Evolutionary conservation across 2,888 invertebrate species (phyloP).

Genomic region (Cantharis flavilabris): DNA sequence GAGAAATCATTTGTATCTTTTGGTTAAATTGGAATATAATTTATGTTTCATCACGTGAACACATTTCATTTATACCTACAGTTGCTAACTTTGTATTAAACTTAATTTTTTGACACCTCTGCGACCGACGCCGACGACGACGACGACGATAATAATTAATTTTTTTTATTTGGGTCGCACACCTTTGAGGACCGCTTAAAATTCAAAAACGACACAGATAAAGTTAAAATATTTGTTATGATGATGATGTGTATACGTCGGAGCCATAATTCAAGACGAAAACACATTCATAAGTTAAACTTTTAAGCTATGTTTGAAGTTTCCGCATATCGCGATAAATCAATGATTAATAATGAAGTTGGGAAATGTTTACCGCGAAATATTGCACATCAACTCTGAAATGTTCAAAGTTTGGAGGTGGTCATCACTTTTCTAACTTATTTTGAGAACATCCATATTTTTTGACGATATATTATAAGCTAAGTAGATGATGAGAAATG

Average conservation of each 20-base stretch:
- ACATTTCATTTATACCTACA: conserved; percentile 27
- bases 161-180: neutral
- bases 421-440: conserved; percentile 46
- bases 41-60: conserved; percentile 27
- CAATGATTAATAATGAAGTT: conserved; percentile 49
- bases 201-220: conserved; percentile 12
- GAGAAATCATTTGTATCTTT: conserved; percentile 36
- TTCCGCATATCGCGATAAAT: conserved; percentile 45
- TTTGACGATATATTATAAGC: conserved; percentile 23
- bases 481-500: conserved; percentile 28
- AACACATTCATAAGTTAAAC: conserved; percentile 38
- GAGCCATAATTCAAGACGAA: conserved; percentile 33
- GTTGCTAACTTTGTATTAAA: neutral
- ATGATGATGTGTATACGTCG: conserved; percentile 22
- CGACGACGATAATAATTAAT: neutral
- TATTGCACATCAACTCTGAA: conserved; percentile 41
- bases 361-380: conserved; percentile 40
- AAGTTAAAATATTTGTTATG: conserved; percentile 30
- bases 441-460: conserved; percentile 31
- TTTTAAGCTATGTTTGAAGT: conserved; percentile 40
- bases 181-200: conserved; percentile 13
- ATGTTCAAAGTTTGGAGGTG: conserved; percentile 43
- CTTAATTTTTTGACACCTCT: neutral
- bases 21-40: conserved; percentile 29
- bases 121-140: neutral